Percentiles rank a stretch among this genome's conserved stretches.
phyloP scores from a whole-genome alignment of 2,797 vertebrate genomes.

The Megaceryle alcyon region DNA sequence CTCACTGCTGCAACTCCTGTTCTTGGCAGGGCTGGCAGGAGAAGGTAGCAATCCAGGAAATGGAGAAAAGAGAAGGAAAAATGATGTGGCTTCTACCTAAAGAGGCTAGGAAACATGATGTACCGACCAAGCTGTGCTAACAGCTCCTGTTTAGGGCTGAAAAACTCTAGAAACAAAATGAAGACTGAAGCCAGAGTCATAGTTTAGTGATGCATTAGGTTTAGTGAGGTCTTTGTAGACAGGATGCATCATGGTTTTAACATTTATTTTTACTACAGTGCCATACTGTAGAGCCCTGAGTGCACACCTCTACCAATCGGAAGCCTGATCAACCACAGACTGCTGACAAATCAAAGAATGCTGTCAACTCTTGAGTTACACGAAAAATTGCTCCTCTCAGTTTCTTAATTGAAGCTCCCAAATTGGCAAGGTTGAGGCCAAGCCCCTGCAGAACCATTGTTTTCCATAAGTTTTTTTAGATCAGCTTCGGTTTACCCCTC shows the following conservation, averaged over 20 bases:
- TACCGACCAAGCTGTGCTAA: not conserved
- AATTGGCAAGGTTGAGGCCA: not conserved
- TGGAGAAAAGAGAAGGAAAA: not conserved
- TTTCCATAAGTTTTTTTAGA: not conserved
- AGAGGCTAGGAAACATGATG: not conserved
- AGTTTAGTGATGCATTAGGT: not conserved
- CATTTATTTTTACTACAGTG: not conserved
- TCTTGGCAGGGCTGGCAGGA: not conserved
- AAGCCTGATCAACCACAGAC: not conserved
- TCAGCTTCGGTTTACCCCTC: not conserved
- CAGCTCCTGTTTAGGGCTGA: not conserved
- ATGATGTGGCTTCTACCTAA: not conserved
- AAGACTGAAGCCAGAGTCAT: not conserved
- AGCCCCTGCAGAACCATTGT: not conserved
- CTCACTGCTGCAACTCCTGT: not conserved
- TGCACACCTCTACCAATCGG: not conserved
- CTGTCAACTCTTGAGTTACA: not conserved
- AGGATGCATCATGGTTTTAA: not conserved
- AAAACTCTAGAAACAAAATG: not conserved
- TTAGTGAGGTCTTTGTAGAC: not conserved
- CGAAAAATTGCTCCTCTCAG: not conserved
- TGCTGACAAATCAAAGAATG: not conserved
- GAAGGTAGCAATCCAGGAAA: not conserved
- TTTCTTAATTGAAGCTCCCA: not conserved
- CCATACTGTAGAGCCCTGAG: not conserved